These are phyloP conservation scores for Protonibea diacanthus DNA, from an alignment of 2,797 vertebrate genomes.

Conservation along the genomic window DNA sequence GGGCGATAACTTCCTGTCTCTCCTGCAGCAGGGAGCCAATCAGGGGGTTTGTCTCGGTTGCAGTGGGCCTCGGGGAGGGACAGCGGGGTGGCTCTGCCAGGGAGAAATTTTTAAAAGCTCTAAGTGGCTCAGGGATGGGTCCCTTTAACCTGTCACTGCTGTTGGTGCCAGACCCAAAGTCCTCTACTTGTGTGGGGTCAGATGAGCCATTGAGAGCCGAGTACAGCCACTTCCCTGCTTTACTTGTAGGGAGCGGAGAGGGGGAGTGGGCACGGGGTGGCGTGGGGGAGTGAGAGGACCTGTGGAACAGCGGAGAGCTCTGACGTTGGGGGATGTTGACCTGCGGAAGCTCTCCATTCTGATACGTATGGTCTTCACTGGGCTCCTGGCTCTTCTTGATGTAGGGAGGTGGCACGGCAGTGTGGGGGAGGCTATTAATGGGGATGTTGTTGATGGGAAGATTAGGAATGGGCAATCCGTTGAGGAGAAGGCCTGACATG, in stretches of 20 bases:
- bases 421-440: conserved; percentile 74
- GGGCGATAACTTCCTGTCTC: conserved; percentile 96
- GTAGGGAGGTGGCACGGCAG: conserved; percentile 65
- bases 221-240: conserved; percentile 89
- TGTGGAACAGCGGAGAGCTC: conserved; percentile 85
- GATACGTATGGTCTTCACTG: conserved; percentile 69
- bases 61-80: conserved; percentile 83
- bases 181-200: conserved; percentile 83
- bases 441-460: conserved; percentile 82
- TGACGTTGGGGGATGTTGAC: conserved; percentile 78
- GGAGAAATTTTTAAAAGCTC: conserved; percentile 92
- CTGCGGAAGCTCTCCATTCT: conserved; percentile 80
- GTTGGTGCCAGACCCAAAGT: conserved; percentile 78
- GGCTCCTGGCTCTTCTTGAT: conserved; percentile 77
- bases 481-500: conserved; percentile 73
- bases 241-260: conserved; percentile 84
- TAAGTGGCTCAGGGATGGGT: conserved; percentile 83
- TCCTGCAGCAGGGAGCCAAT: conserved; percentile 97
- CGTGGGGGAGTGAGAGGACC: conserved; percentile 80
- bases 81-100: conserved; percentile 84
- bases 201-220: conserved; percentile 82
- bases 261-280: conserved; percentile 82
- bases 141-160: conserved; percentile 81
- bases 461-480: conserved; percentile 76
- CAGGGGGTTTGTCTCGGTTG: conserved; percentile 91